Conservation (phyloP, 2,888 invertebrate species). For the Metellina segmentata region DNA sequence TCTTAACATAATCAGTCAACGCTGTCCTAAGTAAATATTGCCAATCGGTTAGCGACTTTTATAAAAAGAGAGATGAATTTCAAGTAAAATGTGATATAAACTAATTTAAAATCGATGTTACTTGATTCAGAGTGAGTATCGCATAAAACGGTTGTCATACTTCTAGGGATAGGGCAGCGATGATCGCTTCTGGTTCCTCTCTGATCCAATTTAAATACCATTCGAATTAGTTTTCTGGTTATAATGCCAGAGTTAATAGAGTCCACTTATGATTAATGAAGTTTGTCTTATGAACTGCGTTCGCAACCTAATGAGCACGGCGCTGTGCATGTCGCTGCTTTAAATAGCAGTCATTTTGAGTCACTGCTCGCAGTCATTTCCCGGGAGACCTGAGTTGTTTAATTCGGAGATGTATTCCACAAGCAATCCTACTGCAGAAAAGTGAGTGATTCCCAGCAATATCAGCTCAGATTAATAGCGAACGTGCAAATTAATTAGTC, state of each 20-base stretch:
- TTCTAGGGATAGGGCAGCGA: not conserved
- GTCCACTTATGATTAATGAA: not conserved
- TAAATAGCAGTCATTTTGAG: not conserved
- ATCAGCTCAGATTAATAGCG: too few species aligned
- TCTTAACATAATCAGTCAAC: too few species aligned
- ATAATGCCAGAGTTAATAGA: not conserved
- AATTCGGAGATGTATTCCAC: not conserved
- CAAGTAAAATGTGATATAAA: not conserved
- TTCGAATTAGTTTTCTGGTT: not conserved
- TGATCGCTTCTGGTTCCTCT: not conserved
- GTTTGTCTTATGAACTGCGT: not conserved
- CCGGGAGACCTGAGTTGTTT: not conserved
- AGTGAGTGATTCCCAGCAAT: too few species aligned
- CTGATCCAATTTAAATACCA: not conserved
- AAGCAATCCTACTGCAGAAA: not conserved
- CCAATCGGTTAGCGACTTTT: too few species aligned
- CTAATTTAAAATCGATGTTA: not conserved
- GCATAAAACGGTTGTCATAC: not conserved
- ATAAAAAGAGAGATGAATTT: too few species aligned
- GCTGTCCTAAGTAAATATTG: too few species aligned
- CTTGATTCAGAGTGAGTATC: not conserved
- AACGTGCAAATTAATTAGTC: too few species aligned
- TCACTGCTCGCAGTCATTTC: not conserved
- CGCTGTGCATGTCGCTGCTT: not conserved
- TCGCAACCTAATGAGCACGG: not conserved